phyloP scores from a whole-genome alignment of 2,888 invertebrate species.

The Pterobdella sp. region DNA sequence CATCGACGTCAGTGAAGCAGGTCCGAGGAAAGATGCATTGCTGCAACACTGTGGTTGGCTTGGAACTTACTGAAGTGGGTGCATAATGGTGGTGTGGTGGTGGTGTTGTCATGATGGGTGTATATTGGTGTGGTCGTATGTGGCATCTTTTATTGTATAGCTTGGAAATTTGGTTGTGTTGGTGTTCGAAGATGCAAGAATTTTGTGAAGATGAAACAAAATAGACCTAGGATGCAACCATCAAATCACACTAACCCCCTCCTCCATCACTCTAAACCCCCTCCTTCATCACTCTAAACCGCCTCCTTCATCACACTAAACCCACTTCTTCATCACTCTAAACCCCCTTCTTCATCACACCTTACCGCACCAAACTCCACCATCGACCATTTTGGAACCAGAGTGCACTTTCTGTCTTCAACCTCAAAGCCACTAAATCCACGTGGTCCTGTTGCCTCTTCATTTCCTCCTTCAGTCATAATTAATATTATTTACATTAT shows the following conservation, averaged over 20 bases:
- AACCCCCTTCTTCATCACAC: background rate
- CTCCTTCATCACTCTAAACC: background rate
- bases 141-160: background rate
- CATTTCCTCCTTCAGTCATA: slow-evolving; percentile 83
- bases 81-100: background rate
- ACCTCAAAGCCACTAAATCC: slow-evolving; percentile 66
- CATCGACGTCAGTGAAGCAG: slow-evolving; percentile 89
- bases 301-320: background rate
- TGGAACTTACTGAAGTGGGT: too few species aligned
- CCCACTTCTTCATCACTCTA: background rate
- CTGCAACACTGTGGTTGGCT: slow-evolving; percentile 64
- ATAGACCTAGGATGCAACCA: background rate
- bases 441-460: slow-evolving; percentile 89
- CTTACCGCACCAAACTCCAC: background rate
- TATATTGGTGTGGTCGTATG: background rate
- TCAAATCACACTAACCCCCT: background rate
- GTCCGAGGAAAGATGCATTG: slow-evolving; percentile 92
- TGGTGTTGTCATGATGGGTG: background rate
- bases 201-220: too few species aligned
- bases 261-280: background rate
- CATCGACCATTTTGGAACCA: slow-evolving; percentile 51
- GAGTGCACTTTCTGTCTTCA: slow-evolving; percentile 54
- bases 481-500: too few species aligned
- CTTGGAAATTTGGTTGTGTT: too few species aligned
- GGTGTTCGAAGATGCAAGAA: too few species aligned